Base-by-base conservation (phyloP, 2,888 invertebrate genomes). In the Limnephilus lunatus region DNA sequence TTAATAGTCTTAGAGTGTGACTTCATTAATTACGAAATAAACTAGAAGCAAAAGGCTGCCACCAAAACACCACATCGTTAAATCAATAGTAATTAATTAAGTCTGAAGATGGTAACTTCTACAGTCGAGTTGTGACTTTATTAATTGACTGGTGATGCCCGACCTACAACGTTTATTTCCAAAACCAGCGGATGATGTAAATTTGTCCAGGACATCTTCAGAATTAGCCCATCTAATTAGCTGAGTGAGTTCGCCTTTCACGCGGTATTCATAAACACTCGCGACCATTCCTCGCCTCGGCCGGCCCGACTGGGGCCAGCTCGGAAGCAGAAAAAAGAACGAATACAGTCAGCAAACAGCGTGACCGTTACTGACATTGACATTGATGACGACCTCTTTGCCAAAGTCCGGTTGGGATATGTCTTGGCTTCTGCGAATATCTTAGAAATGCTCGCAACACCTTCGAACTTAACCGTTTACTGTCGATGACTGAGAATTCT, bases 291-390 rank as follows among this genome's bases (percentile, higher is more conserved):
- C 39, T n/a, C 89, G 81, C 44, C 39, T 89, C 89, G 89, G 81
- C 14, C 39, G 81, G 14, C 89, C 81, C 32, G 30, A 39, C 89
- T n/a, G 89, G 35, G 81, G 30, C 14, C 35, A 81, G 80, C 35
- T 25, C 15, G 81, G 9, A n/a, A 81, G 4, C 44, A 39, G 44
- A 81, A 89, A 89, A 89, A 89, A 39, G 35, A 39, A 89, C 80
- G 68, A 68, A 68, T 68, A 68, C 68, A 25, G 68, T 68, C 68
- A 39, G 44, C 25, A 90, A 82, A 87, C 44, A 15, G 89, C 91
- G 89, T 81, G 81, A 81, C 89, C 81, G 44, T 81, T 68, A 80
- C 83, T 89, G 91, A 91, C 91, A 91, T 89, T 91, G 91, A 91
- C 91, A 89, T 91, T 91, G 89, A 39, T 85, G 80, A 4, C 85